Evolutionary conservation across 2,113 vertebrate species (phyloP), one percentile per base, ranked within the genome.

Genomic region (Pardalotus punctatus): DNA sequence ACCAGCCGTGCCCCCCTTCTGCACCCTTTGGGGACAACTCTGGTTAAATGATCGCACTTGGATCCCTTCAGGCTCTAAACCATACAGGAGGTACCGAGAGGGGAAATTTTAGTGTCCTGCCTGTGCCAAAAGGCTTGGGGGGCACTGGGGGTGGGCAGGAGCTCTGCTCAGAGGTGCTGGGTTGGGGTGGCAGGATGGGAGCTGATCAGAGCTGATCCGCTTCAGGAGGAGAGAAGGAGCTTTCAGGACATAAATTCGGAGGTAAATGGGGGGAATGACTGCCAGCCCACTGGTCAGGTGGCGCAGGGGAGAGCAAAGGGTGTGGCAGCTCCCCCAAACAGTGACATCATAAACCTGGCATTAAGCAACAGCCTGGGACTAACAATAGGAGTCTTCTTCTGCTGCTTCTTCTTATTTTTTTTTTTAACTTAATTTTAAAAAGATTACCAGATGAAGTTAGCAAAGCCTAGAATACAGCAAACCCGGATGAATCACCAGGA

Each of bases 81-180:
- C 31, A 56, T 28, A 12, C 8, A 2, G 1, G 38, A 65, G 45
- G 28, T 19, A 36, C 13, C 4, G 8, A 35, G 40, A 66, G 16
- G n/a, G 71, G 77, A 36, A 33, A 18, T 29, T 33, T 64, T 14
- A 6, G 47, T 45, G 43, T 36, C 16, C 25, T 90, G 38, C 28
- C 29, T 28, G 10, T 67, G 1, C 16, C 51, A 42, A 11, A 57
- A 27, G 50, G 29, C 7, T 3, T 38, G 33, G 16, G 47, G n/a
- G 33, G 7, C 1, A 0, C 42, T 27, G 81, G 57, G 81, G 57
- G 38, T 0, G 1, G 66, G 45, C 43, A 42, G 48, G 35, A 33
- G 43, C 40, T 60, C 14, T 60, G 72, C 73, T 65, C 22, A 2
- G 50, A 18, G 28, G 8, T 1, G 10, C 47, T 15, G 20, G 20